A percentile compares a stretch with the other conserved stretches of the same genome.
Conservation (phyloP, 2,888 invertebrate genomes). For the Conus canariensis region DNA sequence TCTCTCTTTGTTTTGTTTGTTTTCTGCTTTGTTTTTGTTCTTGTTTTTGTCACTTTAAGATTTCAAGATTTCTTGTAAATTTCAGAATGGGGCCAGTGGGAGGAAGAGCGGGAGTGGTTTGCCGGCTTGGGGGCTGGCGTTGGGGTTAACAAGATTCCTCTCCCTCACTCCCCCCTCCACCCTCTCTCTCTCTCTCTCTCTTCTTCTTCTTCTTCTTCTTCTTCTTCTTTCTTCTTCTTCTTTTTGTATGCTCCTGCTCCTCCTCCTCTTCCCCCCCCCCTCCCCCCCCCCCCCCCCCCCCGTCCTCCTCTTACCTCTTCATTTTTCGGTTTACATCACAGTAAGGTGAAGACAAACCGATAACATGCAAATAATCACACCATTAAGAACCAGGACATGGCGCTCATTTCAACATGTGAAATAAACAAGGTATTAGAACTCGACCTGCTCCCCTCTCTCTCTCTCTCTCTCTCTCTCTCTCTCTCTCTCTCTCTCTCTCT, state of each 20-base stretch:
- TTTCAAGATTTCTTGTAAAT: no score
- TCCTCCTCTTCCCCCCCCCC: no score
- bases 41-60: background rate
- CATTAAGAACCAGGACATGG: no score
- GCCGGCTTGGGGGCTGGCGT: no score
- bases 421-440: no score
- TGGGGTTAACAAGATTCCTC: background rate
- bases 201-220: background rate
- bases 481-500: background rate
- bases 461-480: background rate
- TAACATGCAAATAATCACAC: no score
- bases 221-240: background rate
- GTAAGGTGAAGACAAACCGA: no score
- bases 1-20: background rate
- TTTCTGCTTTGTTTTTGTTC: background rate
- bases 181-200: constrained; percentile 14
- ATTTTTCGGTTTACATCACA: no score
- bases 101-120: no score
- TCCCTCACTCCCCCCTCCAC: background rate
- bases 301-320: background rate
- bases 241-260: no score
- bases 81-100: no score
- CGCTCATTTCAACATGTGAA: no score
- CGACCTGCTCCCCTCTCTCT: background rate
- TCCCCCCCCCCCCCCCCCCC: background rate